phyloP scores from a whole-genome alignment of 2,113 vertebrate species.

The Anser brachyrhynchus region DNA sequence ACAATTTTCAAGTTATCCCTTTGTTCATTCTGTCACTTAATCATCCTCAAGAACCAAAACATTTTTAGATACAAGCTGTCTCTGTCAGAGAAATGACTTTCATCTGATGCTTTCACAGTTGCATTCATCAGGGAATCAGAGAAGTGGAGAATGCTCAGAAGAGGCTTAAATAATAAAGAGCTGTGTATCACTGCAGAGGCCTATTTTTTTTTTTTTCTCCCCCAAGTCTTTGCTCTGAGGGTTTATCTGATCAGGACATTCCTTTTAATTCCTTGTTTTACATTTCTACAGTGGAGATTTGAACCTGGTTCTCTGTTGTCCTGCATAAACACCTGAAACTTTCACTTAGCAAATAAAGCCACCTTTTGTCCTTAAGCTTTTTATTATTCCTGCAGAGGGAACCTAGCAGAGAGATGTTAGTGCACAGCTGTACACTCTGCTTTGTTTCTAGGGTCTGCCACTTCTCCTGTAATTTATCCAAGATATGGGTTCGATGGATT shows the following conservation, averaged over 20 bases:
- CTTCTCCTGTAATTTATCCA: neutral
- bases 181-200: neutral
- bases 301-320: neutral
- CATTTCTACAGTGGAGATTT: neutral
- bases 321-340: neutral
- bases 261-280: neutral
- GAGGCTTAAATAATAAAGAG: slow-evolving; percentile 30
- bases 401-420: neutral
- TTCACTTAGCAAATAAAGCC: neutral
- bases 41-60: slow-evolving; percentile 51
- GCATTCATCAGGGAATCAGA: slow-evolving; percentile 32
- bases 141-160: slow-evolving; percentile 39
- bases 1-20: slow-evolving; percentile 49
- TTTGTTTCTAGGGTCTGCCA: neutral
- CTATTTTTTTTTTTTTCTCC: neutral
- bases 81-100: slow-evolving; percentile 59
- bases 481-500: neutral
- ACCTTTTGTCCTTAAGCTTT: neutral
- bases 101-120: slow-evolving; percentile 46
- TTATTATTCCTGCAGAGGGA: neutral
- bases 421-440: neutral
- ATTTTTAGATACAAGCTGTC: slow-evolving; percentile 61
- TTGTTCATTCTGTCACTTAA: slow-evolving; percentile 54
- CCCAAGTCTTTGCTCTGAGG: neutral
- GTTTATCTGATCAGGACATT: neutral